Conservation (phyloP, 2,888 invertebrate genomes). For the Apomyelois bistriatella region DNA sequence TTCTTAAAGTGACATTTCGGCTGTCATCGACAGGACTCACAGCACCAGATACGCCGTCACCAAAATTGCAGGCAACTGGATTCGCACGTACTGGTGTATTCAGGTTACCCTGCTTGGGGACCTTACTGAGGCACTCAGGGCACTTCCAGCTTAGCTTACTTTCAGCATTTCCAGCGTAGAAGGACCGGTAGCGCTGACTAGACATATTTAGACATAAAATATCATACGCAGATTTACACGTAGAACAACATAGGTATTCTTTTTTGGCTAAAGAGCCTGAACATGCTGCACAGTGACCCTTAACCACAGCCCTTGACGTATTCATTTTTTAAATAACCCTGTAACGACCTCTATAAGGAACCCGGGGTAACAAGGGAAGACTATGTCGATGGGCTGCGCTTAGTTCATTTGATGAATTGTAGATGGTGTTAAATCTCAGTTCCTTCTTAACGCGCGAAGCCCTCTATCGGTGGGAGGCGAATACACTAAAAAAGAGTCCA, state of each 20-base stretch:
- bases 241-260: conserved; percentile 5
- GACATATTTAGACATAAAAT: conserved; percentile 10
- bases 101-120: conserved; percentile 7
- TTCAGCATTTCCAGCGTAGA: neutral
- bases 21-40: neutral
- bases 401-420: neutral
- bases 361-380: neutral
- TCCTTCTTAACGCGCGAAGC: neutral
- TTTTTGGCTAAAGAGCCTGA: neutral
- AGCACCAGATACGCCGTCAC: neutral
- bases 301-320: neutral
- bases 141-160: conserved; percentile 14
- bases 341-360: neutral
- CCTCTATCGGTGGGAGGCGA: neutral
- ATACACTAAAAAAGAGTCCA: neutral
- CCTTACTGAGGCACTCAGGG: conserved; percentile 12
- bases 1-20: neutral
- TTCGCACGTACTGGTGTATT: neutral
- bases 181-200: conserved; percentile 5
- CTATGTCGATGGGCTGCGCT: neutral
- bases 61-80: neutral
- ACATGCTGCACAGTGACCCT: conserved; percentile 7
- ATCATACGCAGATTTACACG: conserved; percentile 11
- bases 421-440: neutral
- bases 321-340: neutral